phyloP scores from a whole-genome alignment of 1,140 invertebrate species.

The Rhagoletis pomonella region DNA sequence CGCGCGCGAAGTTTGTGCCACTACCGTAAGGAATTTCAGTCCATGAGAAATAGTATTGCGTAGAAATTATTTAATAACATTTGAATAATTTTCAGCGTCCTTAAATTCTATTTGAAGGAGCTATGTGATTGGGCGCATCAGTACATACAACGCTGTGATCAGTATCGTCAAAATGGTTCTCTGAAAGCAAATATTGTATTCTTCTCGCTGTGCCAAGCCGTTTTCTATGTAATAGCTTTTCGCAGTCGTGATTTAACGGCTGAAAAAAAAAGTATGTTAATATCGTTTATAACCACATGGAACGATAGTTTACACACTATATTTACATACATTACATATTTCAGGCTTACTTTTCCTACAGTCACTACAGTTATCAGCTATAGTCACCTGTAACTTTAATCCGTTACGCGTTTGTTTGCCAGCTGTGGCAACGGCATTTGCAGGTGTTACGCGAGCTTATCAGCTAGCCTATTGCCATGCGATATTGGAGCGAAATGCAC shows the following conservation, averaged over 20 bases:
- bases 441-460: constrained; percentile 87
- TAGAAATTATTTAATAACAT: constrained; percentile 5
- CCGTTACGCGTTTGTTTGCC: constrained; percentile 87
- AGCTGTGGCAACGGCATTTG: constrained; percentile 88
- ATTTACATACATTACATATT: constrained; percentile 68
- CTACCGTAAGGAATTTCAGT: constrained; percentile 76
- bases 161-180: constrained; percentile 74
- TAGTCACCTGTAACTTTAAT: constrained; percentile 90
- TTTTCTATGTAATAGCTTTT: constrained; percentile 94
- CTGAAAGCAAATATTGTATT: constrained; percentile 87
- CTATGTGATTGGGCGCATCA: constrained; percentile 84
- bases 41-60: constrained; percentile 50
- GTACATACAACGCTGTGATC: constrained; percentile 81
- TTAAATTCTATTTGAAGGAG: constrained; percentile 79
- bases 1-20: constrained; percentile 81
- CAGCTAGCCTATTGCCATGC: constrained; percentile 95
- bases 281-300: background rate
- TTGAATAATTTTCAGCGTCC: constrained; percentile 66
- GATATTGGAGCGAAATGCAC: constrained; percentile 89
- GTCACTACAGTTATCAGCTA: constrained; percentile 86
- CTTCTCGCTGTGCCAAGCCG: constrained; percentile 90
- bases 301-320: background rate
- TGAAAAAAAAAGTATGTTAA: constrained; percentile 81
- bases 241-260: constrained; percentile 88
- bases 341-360: constrained; percentile 86